phyloP scores from a whole-genome alignment of 2,888 invertebrate species.

The Synanthedon vespiformis region DNA sequence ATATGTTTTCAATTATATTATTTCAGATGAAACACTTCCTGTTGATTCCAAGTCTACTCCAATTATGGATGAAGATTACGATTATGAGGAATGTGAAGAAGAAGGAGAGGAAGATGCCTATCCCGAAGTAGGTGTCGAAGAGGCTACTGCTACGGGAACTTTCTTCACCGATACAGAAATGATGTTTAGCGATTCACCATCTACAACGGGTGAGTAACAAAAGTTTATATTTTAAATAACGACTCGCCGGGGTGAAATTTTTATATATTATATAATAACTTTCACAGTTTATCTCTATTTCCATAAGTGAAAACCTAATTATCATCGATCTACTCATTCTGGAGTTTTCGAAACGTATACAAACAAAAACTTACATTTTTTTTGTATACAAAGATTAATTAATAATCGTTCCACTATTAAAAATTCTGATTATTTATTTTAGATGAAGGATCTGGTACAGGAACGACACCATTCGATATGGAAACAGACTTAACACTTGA shows the following conservation, averaged over 20 bases:
- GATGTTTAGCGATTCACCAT: slow-evolving; percentile 27
- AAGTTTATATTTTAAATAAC: background rate
- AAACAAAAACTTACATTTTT: too few species aligned
- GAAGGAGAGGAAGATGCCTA: slow-evolving; percentile 43
- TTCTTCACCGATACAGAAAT: slow-evolving; percentile 8
- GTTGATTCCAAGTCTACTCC: slow-evolving; percentile 57
- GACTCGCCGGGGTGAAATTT: too few species aligned
- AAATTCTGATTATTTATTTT: background rate
- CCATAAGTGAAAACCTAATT: too few species aligned
- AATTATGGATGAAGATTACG: slow-evolving; percentile 50
- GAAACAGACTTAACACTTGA: slow-evolving; percentile 18
- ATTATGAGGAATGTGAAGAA: slow-evolving; percentile 62
- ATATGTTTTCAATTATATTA: background rate
- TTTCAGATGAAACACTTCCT: slow-evolving; percentile 74
- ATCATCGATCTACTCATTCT: too few species aligned
- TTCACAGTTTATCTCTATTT: too few species aligned
- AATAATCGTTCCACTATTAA: too few species aligned
- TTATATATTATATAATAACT: too few species aligned
- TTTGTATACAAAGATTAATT: too few species aligned
- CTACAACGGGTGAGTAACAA: slow-evolving; percentile 10
- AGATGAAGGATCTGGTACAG: slow-evolving; percentile 6
- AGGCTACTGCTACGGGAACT: slow-evolving; percentile 6
- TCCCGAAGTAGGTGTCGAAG: slow-evolving; percentile 31
- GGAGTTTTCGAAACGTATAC: too few species aligned
- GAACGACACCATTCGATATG: slow-evolving; percentile 11